Base-by-base conservation (phyloP, 2,888 invertebrate species). In the Euclidia mi region DNA sequence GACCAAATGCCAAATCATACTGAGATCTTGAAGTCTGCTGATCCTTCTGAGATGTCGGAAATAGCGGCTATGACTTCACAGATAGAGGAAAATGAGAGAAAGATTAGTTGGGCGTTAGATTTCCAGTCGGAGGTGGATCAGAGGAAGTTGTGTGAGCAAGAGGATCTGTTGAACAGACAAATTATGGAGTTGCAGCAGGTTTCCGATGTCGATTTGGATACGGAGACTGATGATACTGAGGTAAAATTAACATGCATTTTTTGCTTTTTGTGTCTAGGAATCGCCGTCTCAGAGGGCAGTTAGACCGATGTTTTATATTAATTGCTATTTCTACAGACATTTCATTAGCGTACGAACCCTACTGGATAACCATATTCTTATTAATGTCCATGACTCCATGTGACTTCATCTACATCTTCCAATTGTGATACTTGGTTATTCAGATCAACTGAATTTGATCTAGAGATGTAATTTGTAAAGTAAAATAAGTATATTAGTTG, bases 161-260 rank as follows among this genome's bases (percentile, higher is more conserved):
- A 97, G 76, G 97, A 97, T 62, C 93, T 96, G 1, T 78, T 97
- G 42, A 97, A 97, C 67, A 95, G 97, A 37, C 97, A 97, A 86
- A 97, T 97, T 49, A 95, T 96, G 71, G 97, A 97, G 82, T 84
- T 97, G 65, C 96, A 96, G 68, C 95, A 95, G 71, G 96, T 96
- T 41, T 96, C 96, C 0, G 97, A 96, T 75, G 96, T 97, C 43
- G 97, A 97, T 76, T 94, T 97, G 38, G 97, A 97, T 67, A 97
- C 97, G 0, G 97, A 97, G 87, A 97, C 97, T 0, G 97, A 97
- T 84, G 97, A 97, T 72, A 96, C 96, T 4, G 96, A 96, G 88
- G 95, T 94, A 59, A 84, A 78, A 53, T 6, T 25, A 25, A 20
- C 4, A 20, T 4, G 6, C 6, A 2, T 25, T 25, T 25, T 6